These are phyloP conservation scores for Hymenopus coronatus DNA, from an alignment of 2,888 invertebrate species.

Conservation along the genomic window DNA sequence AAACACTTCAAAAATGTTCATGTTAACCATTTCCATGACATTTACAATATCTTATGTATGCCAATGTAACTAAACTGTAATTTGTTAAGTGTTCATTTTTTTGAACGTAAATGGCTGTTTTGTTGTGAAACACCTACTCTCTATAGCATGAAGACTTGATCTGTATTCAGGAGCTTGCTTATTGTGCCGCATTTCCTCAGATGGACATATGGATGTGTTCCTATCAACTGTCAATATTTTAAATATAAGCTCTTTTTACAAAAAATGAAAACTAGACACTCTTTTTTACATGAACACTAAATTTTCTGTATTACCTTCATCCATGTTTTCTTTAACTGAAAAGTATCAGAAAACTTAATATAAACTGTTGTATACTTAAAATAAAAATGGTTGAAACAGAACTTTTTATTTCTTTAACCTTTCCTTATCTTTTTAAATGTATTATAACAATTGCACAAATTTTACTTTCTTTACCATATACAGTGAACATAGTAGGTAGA, in stretches of 20 bases:
- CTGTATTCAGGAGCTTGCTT: background rate
- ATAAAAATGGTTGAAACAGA: background rate
- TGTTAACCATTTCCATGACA: background rate
- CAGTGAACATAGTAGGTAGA: too few species aligned
- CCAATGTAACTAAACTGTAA: background rate
- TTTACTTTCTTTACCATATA: too few species aligned
- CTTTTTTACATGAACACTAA: background rate
- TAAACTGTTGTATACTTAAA: background rate
- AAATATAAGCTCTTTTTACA: background rate
- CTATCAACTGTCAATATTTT: background rate
- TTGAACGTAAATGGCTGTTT: background rate
- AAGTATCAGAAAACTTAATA: background rate
- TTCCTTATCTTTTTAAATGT: background rate
- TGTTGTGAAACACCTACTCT: background rate
- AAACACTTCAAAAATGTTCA: background rate
- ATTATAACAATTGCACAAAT: too few species aligned
- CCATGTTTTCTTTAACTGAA: background rate
- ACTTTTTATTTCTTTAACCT: background rate
- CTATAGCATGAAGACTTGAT: background rate
- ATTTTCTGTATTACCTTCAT: background rate
- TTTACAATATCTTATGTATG: background rate
- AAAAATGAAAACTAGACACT: background rate
- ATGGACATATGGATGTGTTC: background rate
- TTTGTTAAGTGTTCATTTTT: background rate
- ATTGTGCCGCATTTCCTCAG: background rate